phyloP scores from a whole-genome alignment of 2,888 invertebrate genomes.

The Achlya flavicornis region DNA sequence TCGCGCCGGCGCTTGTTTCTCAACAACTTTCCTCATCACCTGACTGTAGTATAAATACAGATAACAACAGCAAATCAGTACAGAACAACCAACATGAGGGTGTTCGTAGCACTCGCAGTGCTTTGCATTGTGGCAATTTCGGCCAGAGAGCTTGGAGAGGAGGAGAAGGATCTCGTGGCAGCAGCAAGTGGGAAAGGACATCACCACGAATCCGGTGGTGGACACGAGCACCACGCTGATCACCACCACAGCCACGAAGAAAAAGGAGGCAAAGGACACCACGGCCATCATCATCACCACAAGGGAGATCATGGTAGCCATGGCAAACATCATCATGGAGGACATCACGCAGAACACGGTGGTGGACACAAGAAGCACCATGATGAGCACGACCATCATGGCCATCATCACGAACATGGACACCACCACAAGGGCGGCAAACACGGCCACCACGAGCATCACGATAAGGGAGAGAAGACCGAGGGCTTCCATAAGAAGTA shows the following conservation, averaged over 20 bases:
- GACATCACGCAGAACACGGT: conserved; percentile 73
- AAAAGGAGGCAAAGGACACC: conserved; percentile 75
- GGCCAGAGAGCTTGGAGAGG: conserved; percentile 66
- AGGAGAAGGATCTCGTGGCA: conserved; percentile 70
- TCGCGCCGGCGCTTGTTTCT: conserved; percentile 60
- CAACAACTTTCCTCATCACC: conserved; percentile 71
- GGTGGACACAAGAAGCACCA: conserved; percentile 75
- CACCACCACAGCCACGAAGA: conserved; percentile 76
- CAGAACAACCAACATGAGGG: conserved; percentile 72
- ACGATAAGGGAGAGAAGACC: conserved; percentile 74
- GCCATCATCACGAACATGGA: conserved; percentile 74
- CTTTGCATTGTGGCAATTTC: conserved; percentile 72
- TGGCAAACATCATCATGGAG: conserved; percentile 73
- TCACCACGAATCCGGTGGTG: conserved; percentile 73
- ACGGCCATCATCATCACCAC: conserved; percentile 78
- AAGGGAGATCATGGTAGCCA: conserved; percentile 75
- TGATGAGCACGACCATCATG: conserved; percentile 74
- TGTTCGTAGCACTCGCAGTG: conserved; percentile 64
- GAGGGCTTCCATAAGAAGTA: conserved; percentile 79
- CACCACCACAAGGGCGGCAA: conserved; percentile 78
- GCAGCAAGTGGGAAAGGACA: conserved; percentile 68
- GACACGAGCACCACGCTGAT: conserved; percentile 72
- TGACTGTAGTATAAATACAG: conserved; percentile 71
- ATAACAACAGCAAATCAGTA: conserved; percentile 44
- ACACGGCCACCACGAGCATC: conserved; percentile 74